Percentiles rank a stretch among this genome's conserved stretches.
phyloP scores from a whole-genome alignment of 1,140 invertebrate species.

The Piezodorus guildinii region DNA sequence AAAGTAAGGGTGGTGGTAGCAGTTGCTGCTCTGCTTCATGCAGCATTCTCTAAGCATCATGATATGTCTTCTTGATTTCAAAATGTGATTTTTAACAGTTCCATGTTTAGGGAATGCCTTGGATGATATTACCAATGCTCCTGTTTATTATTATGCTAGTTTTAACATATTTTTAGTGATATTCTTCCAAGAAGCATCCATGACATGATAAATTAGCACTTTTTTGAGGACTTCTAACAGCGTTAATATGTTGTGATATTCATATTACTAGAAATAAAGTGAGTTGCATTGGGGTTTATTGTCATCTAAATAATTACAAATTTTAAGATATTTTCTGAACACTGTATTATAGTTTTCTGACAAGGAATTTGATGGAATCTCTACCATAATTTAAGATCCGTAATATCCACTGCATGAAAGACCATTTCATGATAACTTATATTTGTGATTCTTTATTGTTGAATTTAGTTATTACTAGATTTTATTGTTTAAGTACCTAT shows the following conservation, averaged over 20 bases:
- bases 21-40: slow-evolving; percentile 85
- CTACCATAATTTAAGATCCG: background rate
- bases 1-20: slow-evolving; percentile 84
- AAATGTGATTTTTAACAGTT: slow-evolving; percentile 5
- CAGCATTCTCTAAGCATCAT: slow-evolving; percentile 59
- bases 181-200: slow-evolving; percentile 22
- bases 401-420: background rate
- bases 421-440: background rate
- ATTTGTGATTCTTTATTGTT: background rate
- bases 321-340: slow-evolving; percentile 13
- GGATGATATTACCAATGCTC: background rate
- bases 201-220: slow-evolving; percentile 19
- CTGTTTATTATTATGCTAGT: slow-evolving; percentile 18
- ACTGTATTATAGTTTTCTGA: slow-evolving; percentile 20
- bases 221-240: slow-evolving; percentile 16
- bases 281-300: slow-evolving; percentile 1
- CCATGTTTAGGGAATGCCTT: slow-evolving; percentile 3
- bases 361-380: background rate
- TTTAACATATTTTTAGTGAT: slow-evolving; percentile 11
- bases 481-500: too few species aligned
- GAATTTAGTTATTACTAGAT: too few species aligned
- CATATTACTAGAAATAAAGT: background rate
- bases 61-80: slow-evolving; percentile 14
- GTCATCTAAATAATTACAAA: background rate
- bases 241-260: slow-evolving; percentile 23